Percentiles rank a stretch among this genome's conserved stretches.
Conservation (phyloP, 2,888 invertebrate genomes). For the Hirtodrosophila alboralis region DNA sequence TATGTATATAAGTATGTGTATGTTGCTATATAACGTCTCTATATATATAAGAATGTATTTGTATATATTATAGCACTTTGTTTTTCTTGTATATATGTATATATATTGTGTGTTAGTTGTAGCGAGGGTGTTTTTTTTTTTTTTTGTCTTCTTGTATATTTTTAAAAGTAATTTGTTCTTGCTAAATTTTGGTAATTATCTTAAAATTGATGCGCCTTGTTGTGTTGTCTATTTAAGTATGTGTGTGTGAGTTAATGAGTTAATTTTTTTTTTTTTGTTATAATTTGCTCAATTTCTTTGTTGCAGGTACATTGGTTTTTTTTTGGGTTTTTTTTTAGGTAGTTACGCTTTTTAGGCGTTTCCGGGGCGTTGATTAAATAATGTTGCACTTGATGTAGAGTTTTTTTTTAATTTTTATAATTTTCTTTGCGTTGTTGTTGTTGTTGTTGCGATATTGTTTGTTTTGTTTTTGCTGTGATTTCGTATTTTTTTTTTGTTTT, state of each 20-base stretch:
- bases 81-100: conserved; percentile 25
- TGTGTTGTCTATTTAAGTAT: conserved; percentile 21
- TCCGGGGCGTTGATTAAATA: conserved; percentile 69
- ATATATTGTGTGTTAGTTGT: conserved; percentile 24
- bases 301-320: conserved; percentile 73
- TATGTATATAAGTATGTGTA: conserved; percentile 19
- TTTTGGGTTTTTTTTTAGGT: conserved; percentile 9
- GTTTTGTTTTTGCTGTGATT: conserved; percentile 26
- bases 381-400: conserved; percentile 64
- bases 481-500: conserved; percentile 24
- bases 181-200: conserved; percentile 45
- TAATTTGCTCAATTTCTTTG: conserved; percentile 70
- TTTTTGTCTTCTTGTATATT: conserved; percentile 56
- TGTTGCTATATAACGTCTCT: conserved; percentile 46
- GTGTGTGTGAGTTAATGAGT: conserved; percentile 14
- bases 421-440: conserved; percentile 31
- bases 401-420: conserved; percentile 14
- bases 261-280: conserved; percentile 27
- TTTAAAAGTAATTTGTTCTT: conserved; percentile 69
- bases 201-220: conserved; percentile 21
- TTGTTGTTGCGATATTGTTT: conserved; percentile 27
- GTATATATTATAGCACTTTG: conserved; percentile 51
- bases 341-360: conserved; percentile 42
- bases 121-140: conserved; percentile 13
- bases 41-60: conserved; percentile 18